A percentile compares a stretch with the other conserved stretches of the same genome.
These are phyloP conservation scores for Pseudomyrmex dendroicus DNA, from an alignment of 1,140 invertebrate genomes.

Conservation along the genomic window DNA sequence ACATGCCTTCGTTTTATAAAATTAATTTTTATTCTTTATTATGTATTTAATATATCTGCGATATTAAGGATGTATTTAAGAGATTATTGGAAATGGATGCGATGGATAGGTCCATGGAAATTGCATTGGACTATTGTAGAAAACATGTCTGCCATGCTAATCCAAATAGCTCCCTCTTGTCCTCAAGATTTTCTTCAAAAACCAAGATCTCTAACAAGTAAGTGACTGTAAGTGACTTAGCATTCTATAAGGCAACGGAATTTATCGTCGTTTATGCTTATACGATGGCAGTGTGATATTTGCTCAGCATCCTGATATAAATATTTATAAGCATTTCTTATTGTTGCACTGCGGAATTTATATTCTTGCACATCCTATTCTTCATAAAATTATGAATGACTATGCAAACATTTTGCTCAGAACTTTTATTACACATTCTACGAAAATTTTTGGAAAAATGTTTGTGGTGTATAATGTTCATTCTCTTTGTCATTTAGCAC, in stretches of 20 bases:
- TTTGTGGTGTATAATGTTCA: conserved; percentile 42
- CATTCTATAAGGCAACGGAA: background rate
- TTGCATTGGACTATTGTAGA: conserved; percentile 22
- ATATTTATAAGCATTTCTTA: conserved; percentile 32
- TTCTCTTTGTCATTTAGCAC: conserved; percentile 9
- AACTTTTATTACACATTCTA: conserved; percentile 28
- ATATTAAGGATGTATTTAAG: background rate
- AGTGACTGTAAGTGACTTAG: background rate
- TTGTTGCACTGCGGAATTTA: conserved; percentile 24
- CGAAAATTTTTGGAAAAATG: conserved; percentile 4
- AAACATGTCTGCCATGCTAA: background rate
- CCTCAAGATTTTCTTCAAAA: conserved; percentile 16
- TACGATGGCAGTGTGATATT: conserved; percentile 33
- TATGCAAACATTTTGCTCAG: conserved; percentile 22
- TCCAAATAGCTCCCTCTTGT: background rate
- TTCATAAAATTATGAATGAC: background rate
- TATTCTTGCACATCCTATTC: conserved; percentile 20
- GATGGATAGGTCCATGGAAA: conserved; percentile 14
- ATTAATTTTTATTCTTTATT: too few species aligned
- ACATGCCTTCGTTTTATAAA: too few species aligned
- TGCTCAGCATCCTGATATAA: conserved; percentile 16
- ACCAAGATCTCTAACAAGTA: conserved; percentile 11
- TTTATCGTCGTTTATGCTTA: conserved; percentile 20
- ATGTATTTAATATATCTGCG: too few species aligned
- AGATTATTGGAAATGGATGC: conserved; percentile 12